Evolutionary conservation across 2,888 invertebrate genomes (phyloP).

Genomic region (Drosophila paranaensis): DNA sequence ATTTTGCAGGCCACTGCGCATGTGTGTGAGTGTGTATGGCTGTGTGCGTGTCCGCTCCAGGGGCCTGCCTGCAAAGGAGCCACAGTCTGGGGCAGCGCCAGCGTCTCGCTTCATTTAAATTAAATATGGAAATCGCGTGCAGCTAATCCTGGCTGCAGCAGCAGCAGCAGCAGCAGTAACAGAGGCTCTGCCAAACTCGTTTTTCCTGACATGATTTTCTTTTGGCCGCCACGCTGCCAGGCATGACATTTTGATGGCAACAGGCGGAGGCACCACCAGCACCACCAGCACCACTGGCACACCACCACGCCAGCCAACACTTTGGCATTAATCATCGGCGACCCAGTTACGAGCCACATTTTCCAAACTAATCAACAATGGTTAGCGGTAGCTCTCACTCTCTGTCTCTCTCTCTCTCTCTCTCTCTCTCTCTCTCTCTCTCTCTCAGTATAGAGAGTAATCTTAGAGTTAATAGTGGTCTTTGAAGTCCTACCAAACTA

Average conservation of each 20-base stretch:
- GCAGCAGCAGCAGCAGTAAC: conserved; percentile 14
- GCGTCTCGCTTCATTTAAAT: conserved; percentile 75
- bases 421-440: not conserved
- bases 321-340: conserved; percentile 71
- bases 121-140: conserved; percentile 82
- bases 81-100: conserved; percentile 12
- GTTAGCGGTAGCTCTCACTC: conserved; percentile 13
- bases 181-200: conserved; percentile 50
- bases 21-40: conserved; percentile 7
- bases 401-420: not conserved
- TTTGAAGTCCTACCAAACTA: not conserved
- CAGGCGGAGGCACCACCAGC: conserved; percentile 57
- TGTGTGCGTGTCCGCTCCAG: conserved; percentile 55
- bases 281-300: conserved; percentile 17
- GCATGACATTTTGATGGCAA: conserved; percentile 60
- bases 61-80: conserved; percentile 28
- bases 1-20: conserved; percentile 76
- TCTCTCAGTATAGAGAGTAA: not conserved
- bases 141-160: conserved; percentile 70
- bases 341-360: conserved; percentile 60
- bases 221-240: conserved; percentile 49
- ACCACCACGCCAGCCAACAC: conserved; percentile 36
- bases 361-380: conserved; percentile 49
- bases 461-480: not conserved
- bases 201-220: conserved; percentile 67